Evolutionary conservation across 2,888 invertebrate genomes (phyloP).

Genomic region (Phengaris alcon): DNA sequence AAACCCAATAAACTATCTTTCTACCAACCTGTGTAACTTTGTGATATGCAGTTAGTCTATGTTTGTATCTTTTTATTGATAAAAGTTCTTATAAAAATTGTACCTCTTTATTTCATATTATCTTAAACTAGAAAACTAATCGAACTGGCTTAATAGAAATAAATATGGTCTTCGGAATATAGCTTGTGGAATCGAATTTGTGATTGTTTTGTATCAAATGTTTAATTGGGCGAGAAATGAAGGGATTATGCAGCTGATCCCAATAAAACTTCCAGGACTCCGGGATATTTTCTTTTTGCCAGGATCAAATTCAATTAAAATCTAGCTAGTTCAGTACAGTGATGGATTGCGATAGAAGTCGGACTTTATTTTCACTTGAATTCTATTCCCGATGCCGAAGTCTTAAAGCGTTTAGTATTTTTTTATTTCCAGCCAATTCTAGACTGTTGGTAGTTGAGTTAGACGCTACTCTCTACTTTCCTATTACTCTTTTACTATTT

Average conservation of each 20-base stretch:
- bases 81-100: no score
- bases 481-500: neutral
- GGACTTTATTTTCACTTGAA: conserved; percentile 20
- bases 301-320: conserved; percentile 36
- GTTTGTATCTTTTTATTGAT: no score
- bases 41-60: no score
- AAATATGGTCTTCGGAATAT: conserved; percentile 35
- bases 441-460: neutral
- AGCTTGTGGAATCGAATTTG: conserved; percentile 38
- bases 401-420: conserved; percentile 17
- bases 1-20: no score
- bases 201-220: conserved; percentile 71
- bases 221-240: conserved; percentile 77
- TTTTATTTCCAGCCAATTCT: conserved; percentile 11
- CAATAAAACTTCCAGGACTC: conserved; percentile 39
- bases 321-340: conserved; percentile 30
- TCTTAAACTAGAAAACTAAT: conserved; percentile 30
- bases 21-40: no score
- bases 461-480: neutral
- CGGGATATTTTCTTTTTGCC: conserved; percentile 28
- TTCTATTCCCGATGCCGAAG: conserved; percentile 16
- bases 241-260: conserved; percentile 67
- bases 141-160: conserved; percentile 24
- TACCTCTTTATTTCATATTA: conserved; percentile 5
- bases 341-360: conserved; percentile 17